These are phyloP conservation scores for Cephus sareptanus DNA, from an alignment of 2,888 invertebrate genomes.

Conservation along the genomic window DNA sequence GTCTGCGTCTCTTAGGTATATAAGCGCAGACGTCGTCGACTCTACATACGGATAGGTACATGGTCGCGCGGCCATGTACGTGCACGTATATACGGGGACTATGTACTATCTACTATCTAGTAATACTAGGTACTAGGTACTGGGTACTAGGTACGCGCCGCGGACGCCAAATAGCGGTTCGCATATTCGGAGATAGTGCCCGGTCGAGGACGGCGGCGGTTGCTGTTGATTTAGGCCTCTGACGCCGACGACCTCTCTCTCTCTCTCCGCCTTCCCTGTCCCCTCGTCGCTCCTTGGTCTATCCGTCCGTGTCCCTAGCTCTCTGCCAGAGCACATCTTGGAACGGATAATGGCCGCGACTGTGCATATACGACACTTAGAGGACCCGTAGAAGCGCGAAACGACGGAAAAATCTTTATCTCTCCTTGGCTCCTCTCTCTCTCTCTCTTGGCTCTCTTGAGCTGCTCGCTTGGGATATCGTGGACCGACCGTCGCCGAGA, in stretches of 20 bases:
- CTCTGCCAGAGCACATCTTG: background rate
- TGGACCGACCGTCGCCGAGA: background rate
- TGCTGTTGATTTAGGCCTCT: background rate
- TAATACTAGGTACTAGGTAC: conserved; percentile 60
- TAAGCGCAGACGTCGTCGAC: background rate
- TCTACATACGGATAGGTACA: background rate
- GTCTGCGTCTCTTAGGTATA: background rate
- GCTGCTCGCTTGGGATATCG: background rate
- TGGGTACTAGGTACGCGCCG: conserved; percentile 58
- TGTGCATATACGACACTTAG: background rate
- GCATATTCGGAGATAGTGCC: conserved; percentile 61
- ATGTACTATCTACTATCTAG: conserved; percentile 59
- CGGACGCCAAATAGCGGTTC: conserved; percentile 61
- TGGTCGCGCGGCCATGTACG: background rate
- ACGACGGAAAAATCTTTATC: background rate
- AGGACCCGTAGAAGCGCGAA: background rate
- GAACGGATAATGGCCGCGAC: background rate
- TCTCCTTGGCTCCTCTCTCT: background rate
- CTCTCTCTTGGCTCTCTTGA: background rate
- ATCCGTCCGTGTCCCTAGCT: background rate
- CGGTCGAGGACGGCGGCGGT: conserved; percentile 6
- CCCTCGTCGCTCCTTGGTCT: background rate
- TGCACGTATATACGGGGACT: conserved; percentile 13
- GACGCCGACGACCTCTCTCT: background rate
- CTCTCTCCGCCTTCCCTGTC: background rate